Evolutionary conservation across 2,113 vertebrate genomes (phyloP).

Genomic region (Aspidoscelis tigris): DNA sequence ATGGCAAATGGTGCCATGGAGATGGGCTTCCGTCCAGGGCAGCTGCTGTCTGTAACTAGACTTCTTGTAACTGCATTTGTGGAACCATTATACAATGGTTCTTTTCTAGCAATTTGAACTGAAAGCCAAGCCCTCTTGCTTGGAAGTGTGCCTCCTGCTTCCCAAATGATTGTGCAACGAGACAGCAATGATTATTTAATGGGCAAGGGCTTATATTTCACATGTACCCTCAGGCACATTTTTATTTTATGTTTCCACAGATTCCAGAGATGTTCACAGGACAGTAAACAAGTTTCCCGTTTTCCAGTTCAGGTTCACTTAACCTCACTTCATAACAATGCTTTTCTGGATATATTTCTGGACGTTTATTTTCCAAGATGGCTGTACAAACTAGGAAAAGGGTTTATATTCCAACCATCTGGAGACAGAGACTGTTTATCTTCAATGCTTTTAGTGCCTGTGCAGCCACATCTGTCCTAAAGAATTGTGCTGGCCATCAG

Average conservation of each 20-base stretch:
- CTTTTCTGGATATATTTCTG: background rate
- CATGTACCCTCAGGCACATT: background rate
- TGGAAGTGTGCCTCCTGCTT: background rate
- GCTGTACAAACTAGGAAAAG: fast-evolving
- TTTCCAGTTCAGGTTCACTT: background rate
- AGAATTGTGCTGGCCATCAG: background rate
- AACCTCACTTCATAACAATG: background rate
- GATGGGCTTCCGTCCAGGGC: background rate
- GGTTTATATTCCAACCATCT: background rate
- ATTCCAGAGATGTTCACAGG: constrained; percentile 7
- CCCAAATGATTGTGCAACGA: background rate
- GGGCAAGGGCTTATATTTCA: background rate
- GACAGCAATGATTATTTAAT: background rate
- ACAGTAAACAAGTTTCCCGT: background rate
- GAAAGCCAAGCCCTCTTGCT: background rate
- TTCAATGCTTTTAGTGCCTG: background rate
- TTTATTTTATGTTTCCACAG: background rate
- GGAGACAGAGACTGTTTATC: background rate
- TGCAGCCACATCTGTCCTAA: background rate
- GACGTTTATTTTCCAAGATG: background rate
- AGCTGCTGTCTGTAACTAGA: background rate
- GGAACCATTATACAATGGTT: background rate
- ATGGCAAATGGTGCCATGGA: background rate
- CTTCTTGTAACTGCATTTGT: background rate
- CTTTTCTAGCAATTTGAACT: background rate